Evolutionary conservation across 2,888 invertebrate genomes (phyloP).

Genomic region (Sphaerophoria taeniata): DNA sequence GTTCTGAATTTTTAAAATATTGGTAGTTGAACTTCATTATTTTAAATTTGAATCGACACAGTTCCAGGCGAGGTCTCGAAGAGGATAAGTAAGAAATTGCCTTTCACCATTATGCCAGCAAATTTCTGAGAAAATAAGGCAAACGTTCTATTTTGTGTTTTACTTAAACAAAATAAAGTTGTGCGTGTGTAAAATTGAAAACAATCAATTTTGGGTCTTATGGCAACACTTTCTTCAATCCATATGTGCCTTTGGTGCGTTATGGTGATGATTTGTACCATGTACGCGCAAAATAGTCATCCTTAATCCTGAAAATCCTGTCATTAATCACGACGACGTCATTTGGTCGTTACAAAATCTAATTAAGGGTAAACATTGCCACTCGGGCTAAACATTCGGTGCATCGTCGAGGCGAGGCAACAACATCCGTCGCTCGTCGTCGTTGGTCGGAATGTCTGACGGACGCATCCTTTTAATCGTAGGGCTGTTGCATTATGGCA

Average conservation of each 20-base stretch:
- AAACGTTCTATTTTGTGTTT: no score
- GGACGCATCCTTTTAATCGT: background rate
- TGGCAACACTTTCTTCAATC: conserved; percentile 31
- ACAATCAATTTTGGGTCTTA: background rate
- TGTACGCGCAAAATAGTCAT: conserved; percentile 61
- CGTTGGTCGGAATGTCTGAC: no score
- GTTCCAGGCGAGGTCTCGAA: no score
- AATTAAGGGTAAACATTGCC: conserved; percentile 76
- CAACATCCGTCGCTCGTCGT: conserved; percentile 14
- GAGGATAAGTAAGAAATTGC: no score
- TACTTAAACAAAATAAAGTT: no score
- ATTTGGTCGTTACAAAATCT: conserved; percentile 76
- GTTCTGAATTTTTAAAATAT: no score
- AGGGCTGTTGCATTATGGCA: conserved; percentile 45
- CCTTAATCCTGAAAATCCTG: conserved; percentile 73
- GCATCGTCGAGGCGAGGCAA: conserved; percentile 41
- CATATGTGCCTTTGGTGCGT: conserved; percentile 8
- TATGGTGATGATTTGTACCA: conserved; percentile 30
- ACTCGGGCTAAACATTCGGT: conserved; percentile 69
- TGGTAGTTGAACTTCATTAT: no score
- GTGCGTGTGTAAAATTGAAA: no score
- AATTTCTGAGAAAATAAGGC: no score
- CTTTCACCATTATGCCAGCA: no score
- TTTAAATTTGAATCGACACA: no score
- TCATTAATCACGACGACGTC: conserved; percentile 76